These are phyloP conservation scores for Toxotes jaculatrix DNA, from an alignment of 2,113 vertebrate species.

Conservation along the genomic window DNA sequence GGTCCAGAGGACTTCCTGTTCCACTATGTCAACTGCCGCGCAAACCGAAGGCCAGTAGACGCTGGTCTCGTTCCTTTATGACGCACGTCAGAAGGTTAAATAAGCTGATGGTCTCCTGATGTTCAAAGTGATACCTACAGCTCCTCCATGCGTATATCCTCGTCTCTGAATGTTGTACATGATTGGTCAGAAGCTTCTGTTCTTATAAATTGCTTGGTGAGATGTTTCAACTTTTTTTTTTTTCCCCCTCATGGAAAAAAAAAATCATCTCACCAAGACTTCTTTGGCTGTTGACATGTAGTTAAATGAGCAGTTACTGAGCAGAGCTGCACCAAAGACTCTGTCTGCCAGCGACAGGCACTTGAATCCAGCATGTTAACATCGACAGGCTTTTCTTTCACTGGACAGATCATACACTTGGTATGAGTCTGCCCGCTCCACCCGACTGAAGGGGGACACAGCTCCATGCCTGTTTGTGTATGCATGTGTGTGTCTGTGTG, in stretches of 20 bases:
- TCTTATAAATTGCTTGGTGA: too few species aligned
- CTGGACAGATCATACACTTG: not conserved
- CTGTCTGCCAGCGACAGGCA: not conserved
- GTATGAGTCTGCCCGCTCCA: not conserved
- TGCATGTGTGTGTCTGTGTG: not conserved
- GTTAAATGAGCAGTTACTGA: not conserved
- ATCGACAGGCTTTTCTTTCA: not conserved
- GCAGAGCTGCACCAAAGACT: not conserved
- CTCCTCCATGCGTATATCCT: not conserved
- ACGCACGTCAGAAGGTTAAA: too few species aligned
- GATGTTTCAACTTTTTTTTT: too few species aligned
- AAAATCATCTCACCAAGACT: not conserved
- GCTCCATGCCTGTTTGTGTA: not conserved
- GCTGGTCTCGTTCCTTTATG: not conserved
- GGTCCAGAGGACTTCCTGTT: too few species aligned
- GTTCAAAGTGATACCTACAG: not conserved
- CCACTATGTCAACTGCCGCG: not conserved
- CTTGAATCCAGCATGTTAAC: not conserved
- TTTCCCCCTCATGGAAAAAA: too few species aligned
- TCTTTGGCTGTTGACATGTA: not conserved
- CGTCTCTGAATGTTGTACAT: not conserved
- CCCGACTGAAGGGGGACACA: too few species aligned
- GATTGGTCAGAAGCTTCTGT: not conserved
- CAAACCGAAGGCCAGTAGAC: too few species aligned
- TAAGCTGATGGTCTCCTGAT: not conserved